A percentile compares a stretch with the other conserved stretches of the same genome.
Conservation (phyloP, 2,888 invertebrate genomes). For the Drosophila nr. perissopoda region DNA sequence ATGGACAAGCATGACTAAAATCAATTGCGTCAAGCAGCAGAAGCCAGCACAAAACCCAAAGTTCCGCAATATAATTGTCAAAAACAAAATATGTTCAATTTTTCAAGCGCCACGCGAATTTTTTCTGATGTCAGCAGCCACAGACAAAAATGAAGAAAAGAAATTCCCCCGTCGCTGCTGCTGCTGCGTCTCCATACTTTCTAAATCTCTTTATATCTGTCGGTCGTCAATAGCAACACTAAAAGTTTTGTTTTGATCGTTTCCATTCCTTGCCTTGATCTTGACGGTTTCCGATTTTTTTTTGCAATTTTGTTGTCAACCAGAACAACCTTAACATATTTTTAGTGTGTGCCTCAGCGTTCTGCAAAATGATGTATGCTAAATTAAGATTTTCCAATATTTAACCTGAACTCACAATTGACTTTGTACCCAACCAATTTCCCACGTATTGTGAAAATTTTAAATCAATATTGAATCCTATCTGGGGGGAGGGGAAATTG, state of each 20-base stretch:
- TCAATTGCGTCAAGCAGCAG: constrained; percentile 49
- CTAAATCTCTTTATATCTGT: constrained; percentile 19
- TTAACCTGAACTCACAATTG: not conserved
- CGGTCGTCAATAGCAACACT: constrained; percentile 26
- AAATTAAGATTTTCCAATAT: not conserved
- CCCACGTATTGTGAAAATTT: constrained; percentile 1
- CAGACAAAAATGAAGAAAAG: not conserved
- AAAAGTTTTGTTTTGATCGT: constrained; percentile 71
- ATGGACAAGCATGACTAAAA: constrained; percentile 42
- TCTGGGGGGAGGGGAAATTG: not conserved
- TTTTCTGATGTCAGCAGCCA: constrained; percentile 33
- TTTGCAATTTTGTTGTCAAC: constrained; percentile 68
- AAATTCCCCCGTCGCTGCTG: not conserved
- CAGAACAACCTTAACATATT: constrained; percentile 55
- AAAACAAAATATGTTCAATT: constrained; percentile 19
- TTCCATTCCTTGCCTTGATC: constrained; percentile 65
- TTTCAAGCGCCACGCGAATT: constrained; percentile 51
- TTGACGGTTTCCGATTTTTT: constrained; percentile 56
- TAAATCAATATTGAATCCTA: constrained; percentile 36
- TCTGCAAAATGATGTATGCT: constrained; percentile 5
- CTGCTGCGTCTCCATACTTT: constrained; percentile 1
- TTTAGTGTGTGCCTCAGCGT: constrained; percentile 52
- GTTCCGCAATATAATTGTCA: constrained; percentile 23
- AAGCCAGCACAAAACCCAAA: constrained; percentile 9
- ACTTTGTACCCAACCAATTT: constrained; percentile 1